Percentiles rank a stretch among this genome's conserved stretches.
These are phyloP conservation scores for Aricia agestis DNA, from an alignment of 1,140 invertebrate species.

Conservation along the genomic window DNA sequence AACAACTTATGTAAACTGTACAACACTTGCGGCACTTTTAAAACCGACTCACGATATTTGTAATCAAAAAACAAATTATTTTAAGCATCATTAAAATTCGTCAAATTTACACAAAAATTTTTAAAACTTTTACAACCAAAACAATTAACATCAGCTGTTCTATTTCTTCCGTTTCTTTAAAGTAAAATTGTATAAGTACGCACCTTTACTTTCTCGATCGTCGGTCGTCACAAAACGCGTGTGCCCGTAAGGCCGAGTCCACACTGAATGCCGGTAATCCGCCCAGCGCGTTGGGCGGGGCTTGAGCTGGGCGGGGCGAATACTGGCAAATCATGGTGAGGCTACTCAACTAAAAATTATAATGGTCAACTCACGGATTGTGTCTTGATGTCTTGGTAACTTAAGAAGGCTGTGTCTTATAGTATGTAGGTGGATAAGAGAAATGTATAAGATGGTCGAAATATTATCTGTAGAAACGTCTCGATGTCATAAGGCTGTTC, in stretches of 20 bases:
- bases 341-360: background rate
- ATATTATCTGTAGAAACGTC: too few relatives aligned
- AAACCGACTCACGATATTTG: too few relatives aligned
- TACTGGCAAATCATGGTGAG: conserved; percentile 28
- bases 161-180: background rate
- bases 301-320: conserved; percentile 50
- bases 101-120: too few relatives aligned
- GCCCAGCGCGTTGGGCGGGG: conserved; percentile 58
- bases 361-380: conserved; percentile 50
- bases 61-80: too few relatives aligned
- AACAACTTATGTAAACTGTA: too few relatives aligned
- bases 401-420: conserved; percentile 40
- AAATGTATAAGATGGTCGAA: too few relatives aligned
- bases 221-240: conserved; percentile 16
- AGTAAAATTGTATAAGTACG: background rate
- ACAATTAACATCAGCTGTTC: too few relatives aligned
- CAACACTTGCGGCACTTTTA: too few relatives aligned
- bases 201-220: background rate
- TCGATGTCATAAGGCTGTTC: too few relatives aligned
- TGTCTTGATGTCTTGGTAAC: conserved; percentile 53
- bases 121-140: too few relatives aligned
- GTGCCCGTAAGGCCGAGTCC: conserved; percentile 27
- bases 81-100: too few relatives aligned
- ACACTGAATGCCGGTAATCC: conserved; percentile 43
- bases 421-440: too few relatives aligned